Conservation (phyloP, 1,140 invertebrate species). For the Heliothis subflexa region DNA sequence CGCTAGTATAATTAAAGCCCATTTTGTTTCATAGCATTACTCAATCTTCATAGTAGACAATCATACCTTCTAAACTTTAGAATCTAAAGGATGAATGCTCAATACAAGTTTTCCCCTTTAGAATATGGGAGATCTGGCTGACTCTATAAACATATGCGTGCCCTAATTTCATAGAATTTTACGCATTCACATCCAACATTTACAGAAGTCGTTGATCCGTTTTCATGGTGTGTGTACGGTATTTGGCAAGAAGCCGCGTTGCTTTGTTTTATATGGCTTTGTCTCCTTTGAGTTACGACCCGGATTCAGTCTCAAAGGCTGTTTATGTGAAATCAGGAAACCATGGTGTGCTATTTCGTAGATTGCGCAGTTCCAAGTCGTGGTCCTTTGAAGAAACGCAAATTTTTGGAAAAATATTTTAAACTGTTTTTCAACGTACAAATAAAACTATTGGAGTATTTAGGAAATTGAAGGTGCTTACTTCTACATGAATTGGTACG, state of each 20-base stretch:
- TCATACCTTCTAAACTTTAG: no score
- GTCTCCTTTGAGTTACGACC: conserved; percentile 24
- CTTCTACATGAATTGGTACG: background rate
- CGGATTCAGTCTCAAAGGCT: background rate
- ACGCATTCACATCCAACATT: no score
- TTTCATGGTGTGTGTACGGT: conserved; percentile 5
- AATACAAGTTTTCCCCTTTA: no score
- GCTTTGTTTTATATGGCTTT: conserved; percentile 24
- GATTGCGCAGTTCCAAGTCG: background rate
- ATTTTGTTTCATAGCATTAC: no score
- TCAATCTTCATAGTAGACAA: no score
- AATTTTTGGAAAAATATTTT: background rate
- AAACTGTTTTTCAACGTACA: no score
- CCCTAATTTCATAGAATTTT: background rate
- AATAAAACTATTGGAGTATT: no score
- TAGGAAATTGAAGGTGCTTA: background rate
- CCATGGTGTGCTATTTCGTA: background rate
- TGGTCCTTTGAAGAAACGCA: background rate
- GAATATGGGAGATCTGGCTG: no score
- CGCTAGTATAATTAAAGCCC: no score
- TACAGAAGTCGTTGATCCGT: background rate
- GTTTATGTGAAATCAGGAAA: conserved; percentile 10
- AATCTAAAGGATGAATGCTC: no score
- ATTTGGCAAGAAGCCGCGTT: conserved; percentile 11
- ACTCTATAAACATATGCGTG: no score